A percentile compares a stretch with the other conserved stretches of the same genome.
These are phyloP conservation scores for Lasioglossum baleicum DNA, from an alignment of 1,140 invertebrate species.

Conservation along the genomic window DNA sequence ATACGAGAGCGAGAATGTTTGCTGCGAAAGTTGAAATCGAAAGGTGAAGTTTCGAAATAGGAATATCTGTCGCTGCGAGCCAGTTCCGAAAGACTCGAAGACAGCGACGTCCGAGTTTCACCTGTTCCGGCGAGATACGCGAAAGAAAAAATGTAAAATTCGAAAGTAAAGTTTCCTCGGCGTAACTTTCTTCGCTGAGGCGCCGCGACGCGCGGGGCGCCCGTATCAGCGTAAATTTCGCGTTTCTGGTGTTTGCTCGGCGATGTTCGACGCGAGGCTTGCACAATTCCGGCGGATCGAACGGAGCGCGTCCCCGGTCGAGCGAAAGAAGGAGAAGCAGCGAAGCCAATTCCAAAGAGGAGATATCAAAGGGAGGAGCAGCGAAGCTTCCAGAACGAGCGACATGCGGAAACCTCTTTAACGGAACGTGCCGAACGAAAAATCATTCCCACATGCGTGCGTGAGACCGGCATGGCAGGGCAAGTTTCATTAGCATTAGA, in stretches of 20 bases:
- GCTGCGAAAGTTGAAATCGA: no score
- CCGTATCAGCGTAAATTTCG: neutral
- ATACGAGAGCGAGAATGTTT: no score
- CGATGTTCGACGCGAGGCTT: no score
- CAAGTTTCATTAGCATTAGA: neutral
- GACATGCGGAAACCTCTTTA: neutral
- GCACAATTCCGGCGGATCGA: neutral
- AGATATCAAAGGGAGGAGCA: slow-evolving; percentile 8
- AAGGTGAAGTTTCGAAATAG: no score
- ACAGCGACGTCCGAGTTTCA: no score
- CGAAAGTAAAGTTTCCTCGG: no score
- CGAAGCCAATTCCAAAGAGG: neutral
- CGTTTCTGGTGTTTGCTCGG: neutral
- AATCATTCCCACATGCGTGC: neutral
- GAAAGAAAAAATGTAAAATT: no score
- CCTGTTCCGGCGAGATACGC: no score
- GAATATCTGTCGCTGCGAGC: no score
- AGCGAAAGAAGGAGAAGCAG: slow-evolving; percentile 5
- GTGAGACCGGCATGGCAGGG: neutral
- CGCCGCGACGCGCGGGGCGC: no score
- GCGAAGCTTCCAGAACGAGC: slow-evolving; percentile 11
- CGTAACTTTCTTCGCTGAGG: no score
- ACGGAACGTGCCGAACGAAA: slow-evolving; percentile 4
- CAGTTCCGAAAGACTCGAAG: no score
- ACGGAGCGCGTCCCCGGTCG: neutral